phyloP scores from a whole-genome alignment of 2,797 vertebrate genomes.

The Sternotherus odoratus region DNA sequence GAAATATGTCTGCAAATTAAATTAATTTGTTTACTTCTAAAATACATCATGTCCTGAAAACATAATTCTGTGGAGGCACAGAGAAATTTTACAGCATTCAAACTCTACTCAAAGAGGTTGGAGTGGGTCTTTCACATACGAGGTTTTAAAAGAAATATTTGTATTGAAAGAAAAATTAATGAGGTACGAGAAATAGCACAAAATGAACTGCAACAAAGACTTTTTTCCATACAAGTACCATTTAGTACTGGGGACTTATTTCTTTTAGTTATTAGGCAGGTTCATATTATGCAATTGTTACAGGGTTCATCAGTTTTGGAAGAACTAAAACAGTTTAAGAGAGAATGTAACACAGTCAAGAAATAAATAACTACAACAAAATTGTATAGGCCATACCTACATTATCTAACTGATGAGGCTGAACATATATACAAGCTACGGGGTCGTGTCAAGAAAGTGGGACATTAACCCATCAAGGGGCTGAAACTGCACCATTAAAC shows the following conservation, averaged over 20 bases:
- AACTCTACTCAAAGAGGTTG: background rate
- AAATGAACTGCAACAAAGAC: background rate
- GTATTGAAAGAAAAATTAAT: background rate
- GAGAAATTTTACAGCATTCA: background rate
- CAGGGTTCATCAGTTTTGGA: background rate
- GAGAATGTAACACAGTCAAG: background rate
- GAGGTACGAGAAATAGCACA: background rate
- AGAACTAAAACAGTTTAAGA: background rate
- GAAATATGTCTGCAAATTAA: background rate
- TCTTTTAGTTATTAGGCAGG: background rate
- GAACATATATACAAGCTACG: slow-evolving; percentile 26
- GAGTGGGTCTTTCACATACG: background rate
- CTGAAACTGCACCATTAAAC: slow-evolving; percentile 30
- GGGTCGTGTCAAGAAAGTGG: background rate
- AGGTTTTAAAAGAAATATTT: background rate
- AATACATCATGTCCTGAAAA: background rate
- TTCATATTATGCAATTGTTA: background rate
- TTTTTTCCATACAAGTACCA: background rate
- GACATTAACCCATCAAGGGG: background rate
- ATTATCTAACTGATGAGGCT: background rate
- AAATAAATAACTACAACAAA: background rate
- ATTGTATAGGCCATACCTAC: background rate
- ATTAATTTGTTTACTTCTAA: background rate
- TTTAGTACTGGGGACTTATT: background rate
- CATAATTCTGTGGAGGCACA: background rate